Percentiles rank a stretch among this genome's conserved stretches.
phyloP scores from a whole-genome alignment of 1,140 invertebrate species.

The Bombus terrestris region DNA sequence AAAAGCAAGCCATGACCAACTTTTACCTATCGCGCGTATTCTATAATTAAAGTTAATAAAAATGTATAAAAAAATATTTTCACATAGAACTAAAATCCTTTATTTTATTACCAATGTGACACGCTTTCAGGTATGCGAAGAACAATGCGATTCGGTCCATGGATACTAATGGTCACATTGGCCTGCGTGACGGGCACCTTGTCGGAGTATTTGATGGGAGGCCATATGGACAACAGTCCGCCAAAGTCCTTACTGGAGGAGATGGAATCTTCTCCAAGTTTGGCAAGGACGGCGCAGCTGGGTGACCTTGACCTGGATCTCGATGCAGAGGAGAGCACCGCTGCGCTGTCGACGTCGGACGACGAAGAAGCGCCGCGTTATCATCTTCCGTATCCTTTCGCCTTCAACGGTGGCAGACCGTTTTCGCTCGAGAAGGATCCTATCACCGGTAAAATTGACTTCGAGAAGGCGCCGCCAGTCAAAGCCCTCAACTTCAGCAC shows the following conservation, averaged over 20 bases:
- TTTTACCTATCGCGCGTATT: not conserved
- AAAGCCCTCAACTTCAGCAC: constrained; percentile 82
- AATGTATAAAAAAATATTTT: not conserved
- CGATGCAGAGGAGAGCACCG: constrained; percentile 74
- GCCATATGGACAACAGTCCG: constrained; percentile 70
- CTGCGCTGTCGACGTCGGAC: constrained; percentile 31
- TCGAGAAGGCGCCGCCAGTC: constrained; percentile 80
- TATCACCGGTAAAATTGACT: constrained; percentile 86
- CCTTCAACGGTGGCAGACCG: constrained; percentile 87
- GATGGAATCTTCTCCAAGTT: constrained; percentile 39
- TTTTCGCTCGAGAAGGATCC: constrained; percentile 88
- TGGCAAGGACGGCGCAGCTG: constrained; percentile 67
- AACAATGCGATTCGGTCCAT: constrained; percentile 29
- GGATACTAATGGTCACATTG: constrained; percentile 20
- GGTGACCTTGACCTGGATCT: constrained; percentile 75
- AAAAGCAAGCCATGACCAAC: not conserved
- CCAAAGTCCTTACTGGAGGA: constrained; percentile 53
- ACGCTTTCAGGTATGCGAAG: constrained; percentile 2
- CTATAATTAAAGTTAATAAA: not conserved
- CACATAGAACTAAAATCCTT: not conserved
- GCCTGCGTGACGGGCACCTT: constrained; percentile 21
- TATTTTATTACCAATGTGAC: not conserved
- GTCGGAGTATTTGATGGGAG: constrained; percentile 70
- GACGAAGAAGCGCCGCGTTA: constrained; percentile 66
- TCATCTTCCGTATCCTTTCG: constrained; percentile 77